These are phyloP conservation scores for Chaenocephalus aceratus DNA, from an alignment of 2,113 vertebrate genomes.

Conservation along the genomic window DNA sequence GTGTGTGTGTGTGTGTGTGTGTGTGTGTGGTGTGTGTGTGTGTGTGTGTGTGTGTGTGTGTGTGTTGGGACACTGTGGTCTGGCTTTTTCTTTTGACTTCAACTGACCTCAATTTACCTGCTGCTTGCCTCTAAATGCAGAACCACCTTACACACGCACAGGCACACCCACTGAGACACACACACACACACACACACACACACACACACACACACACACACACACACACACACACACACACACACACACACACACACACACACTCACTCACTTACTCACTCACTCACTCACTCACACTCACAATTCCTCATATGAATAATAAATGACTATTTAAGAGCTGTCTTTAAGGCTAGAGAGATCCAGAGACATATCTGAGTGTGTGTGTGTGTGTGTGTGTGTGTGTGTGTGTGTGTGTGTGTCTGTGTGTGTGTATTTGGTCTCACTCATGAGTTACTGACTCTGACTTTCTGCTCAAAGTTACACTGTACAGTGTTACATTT, in stretches of 20 bases:
- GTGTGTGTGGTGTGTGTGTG: too few relatives aligned
- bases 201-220: slow-evolving; percentile 8
- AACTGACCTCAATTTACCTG: slow-evolving; percentile 77
- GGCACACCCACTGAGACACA: neutral
- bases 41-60: slow-evolving; percentile 21
- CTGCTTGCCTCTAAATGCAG: slow-evolving; percentile 44
- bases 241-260: neutral
- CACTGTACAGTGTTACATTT: slow-evolving; percentile 42
- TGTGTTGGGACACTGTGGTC: slow-evolving; percentile 39
- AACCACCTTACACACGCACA: neutral
- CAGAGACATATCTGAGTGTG: too few relatives aligned
- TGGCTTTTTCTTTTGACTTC: slow-evolving; percentile 70
- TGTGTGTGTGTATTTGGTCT: too few relatives aligned
- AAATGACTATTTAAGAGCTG: slow-evolving; percentile 55
- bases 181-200: neutral
- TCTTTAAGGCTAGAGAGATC: too few relatives aligned
- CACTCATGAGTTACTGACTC: too few relatives aligned
- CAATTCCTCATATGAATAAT: slow-evolving; percentile 59
- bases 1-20: slow-evolving; percentile 18
- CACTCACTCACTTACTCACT: too few relatives aligned
- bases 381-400: too few relatives aligned
- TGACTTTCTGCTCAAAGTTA: too few relatives aligned
- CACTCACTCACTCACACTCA: too few relatives aligned
- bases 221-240: slow-evolving; percentile 9
- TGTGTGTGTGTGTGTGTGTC: too few relatives aligned